These are phyloP conservation scores for Patiria miniata DNA, from an alignment of 35 echinoderm and acorn worm genomes.

Conservation along the genomic window DNA sequence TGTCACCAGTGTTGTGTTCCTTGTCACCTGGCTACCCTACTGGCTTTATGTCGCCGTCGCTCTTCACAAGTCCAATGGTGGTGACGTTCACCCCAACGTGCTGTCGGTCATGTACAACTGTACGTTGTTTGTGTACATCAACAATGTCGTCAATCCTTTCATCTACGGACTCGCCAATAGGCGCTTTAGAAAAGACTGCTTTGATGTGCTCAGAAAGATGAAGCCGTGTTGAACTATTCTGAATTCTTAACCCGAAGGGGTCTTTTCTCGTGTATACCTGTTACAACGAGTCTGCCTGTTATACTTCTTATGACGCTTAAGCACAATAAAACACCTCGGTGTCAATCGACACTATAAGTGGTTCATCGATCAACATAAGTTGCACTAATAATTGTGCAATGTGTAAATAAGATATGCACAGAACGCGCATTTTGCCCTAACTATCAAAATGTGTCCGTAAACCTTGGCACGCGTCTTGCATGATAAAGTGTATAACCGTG, in stretches of 20 bases:
- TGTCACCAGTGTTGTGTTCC: conserved; percentile 22
- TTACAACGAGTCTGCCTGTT: background rate
- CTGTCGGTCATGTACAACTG: background rate
- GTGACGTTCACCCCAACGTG: background rate
- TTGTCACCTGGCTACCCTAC: conserved; percentile 21
- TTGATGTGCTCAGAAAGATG: background rate
- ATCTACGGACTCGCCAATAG: background rate
- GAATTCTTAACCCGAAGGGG: background rate
- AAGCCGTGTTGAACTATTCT: background rate
- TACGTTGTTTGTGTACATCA: background rate
- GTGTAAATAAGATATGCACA: background rate
- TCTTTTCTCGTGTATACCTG: background rate
- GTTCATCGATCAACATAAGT: background rate
- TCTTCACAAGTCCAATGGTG: background rate
- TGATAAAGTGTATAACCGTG: too few species aligned
- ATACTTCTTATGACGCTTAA: background rate
- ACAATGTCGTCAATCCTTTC: background rate
- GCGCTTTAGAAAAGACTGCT: background rate
- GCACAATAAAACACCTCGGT: background rate
- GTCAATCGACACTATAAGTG: background rate
- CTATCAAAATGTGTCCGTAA: too few species aligned
- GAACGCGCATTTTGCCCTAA: too few species aligned
- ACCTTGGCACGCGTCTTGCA: too few species aligned
- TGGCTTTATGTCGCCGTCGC: background rate
- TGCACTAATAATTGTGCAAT: background rate